Evolutionary conservation across 2,113 vertebrate species (phyloP).

Genomic region (Dromaius novaehollandiae): DNA sequence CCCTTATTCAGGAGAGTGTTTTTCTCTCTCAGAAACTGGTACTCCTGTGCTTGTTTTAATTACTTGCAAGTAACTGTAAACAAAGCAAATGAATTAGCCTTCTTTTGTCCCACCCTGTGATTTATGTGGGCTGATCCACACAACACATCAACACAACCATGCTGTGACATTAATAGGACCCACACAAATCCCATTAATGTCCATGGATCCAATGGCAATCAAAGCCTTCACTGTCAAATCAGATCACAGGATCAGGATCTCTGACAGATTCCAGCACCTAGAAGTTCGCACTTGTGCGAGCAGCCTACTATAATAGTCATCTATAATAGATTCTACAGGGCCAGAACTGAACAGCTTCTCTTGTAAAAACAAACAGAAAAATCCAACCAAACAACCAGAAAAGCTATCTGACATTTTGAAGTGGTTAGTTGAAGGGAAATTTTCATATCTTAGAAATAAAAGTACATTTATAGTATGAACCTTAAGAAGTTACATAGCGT

Average conservation of each 20-base stretch:
- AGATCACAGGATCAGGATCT: not conserved
- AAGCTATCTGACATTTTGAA: not conserved
- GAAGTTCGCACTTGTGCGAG: not conserved
- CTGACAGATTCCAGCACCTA: not conserved
- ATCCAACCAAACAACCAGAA: too few relatives aligned
- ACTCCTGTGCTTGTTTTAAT: not conserved
- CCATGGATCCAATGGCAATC: not conserved
- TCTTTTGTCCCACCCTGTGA: not conserved
- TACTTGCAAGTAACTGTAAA: not conserved
- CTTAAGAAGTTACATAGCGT: not conserved
- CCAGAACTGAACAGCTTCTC: not conserved
- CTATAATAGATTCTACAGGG: not conserved
- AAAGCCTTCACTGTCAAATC: not conserved
- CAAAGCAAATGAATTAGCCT: not conserved
- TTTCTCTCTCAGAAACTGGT: not conserved
- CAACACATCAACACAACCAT: not conserved
- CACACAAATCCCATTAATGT: accelerated
- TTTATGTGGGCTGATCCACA: not conserved
- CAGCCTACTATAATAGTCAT: not conserved
- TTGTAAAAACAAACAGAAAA: not conserved
- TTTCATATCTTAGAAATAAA: not conserved
- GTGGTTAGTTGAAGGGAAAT: not conserved
- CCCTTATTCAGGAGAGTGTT: slow-evolving; percentile 28
- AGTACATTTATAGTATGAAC: not conserved
- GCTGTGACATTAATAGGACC: not conserved